phyloP scores from a whole-genome alignment of 2,797 vertebrate genomes.

The Chaenodraco wilsoni region DNA sequence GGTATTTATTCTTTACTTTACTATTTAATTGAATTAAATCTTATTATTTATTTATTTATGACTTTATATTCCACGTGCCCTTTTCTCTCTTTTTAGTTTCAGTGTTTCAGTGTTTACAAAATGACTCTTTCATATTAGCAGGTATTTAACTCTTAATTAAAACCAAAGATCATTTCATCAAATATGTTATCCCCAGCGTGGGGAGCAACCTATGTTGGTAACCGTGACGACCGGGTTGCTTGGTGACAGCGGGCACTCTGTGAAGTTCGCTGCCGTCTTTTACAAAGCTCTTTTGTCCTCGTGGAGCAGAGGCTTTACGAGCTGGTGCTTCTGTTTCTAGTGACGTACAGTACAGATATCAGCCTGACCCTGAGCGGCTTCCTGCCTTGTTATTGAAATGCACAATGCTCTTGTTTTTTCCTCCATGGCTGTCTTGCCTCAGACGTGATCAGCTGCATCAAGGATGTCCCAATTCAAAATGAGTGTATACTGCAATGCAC shows the following conservation, averaged over 20 bases:
- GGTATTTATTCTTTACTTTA: conserved; percentile 57
- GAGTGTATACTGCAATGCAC: background rate
- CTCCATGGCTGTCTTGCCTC: background rate
- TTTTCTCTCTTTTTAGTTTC: background rate
- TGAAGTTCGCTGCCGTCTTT: conserved; percentile 47
- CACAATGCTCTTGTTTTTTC: background rate
- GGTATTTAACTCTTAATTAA: conserved; percentile 5
- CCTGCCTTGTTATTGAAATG: background rate
- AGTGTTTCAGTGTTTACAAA: background rate
- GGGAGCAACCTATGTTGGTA: conserved; percentile 31
- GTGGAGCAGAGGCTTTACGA: conserved; percentile 28
- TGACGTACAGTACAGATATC: conserved; percentile 28
- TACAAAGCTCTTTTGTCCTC: conserved; percentile 38
- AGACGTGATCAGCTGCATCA: background rate
- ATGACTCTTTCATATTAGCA: background rate
- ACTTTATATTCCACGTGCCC: background rate
- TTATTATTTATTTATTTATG: background rate
- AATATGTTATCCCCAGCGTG: conserved; percentile 13
- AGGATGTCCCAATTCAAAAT: background rate
- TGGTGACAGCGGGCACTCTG: conserved; percentile 37
- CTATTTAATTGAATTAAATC: background rate
- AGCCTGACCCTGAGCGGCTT: conserved; percentile 18
- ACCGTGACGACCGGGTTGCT: conserved; percentile 49
- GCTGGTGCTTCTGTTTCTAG: conserved; percentile 2
- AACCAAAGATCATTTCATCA: conserved; percentile 8